Evolutionary conservation across 1,140 invertebrate genomes (phyloP).

Genomic region (Vollenhovia emeryi): DNA sequence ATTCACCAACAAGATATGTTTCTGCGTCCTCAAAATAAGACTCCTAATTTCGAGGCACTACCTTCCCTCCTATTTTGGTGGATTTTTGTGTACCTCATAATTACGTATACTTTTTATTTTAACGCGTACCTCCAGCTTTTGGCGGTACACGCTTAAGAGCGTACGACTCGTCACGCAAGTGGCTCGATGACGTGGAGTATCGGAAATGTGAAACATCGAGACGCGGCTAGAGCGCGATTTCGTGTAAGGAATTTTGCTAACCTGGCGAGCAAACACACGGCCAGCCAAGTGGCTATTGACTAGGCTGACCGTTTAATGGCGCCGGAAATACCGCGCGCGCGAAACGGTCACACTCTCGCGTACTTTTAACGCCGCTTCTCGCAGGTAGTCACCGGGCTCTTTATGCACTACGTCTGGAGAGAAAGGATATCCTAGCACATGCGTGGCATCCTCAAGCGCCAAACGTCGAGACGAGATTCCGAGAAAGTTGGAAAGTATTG

Average conservation of each 20-base stretch:
- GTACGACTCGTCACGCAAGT: not conserved
- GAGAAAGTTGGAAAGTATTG: slow-evolving; percentile 41
- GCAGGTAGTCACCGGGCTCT: slow-evolving; percentile 1
- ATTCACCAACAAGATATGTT: no score
- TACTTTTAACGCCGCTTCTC: slow-evolving; percentile 36
- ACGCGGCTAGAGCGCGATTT: slow-evolving; percentile 34
- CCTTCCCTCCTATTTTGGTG: no score
- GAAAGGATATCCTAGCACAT: slow-evolving; percentile 44
- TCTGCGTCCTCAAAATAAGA: no score
- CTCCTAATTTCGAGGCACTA: no score
- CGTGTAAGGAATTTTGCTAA: slow-evolving; percentile 70
- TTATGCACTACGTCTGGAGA: not conserved
- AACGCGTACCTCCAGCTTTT: no score
- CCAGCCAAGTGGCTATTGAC: slow-evolving; percentile 61
- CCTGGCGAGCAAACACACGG: slow-evolving; percentile 63
- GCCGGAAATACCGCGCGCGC: slow-evolving; percentile 66
- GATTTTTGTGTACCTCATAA: no score
- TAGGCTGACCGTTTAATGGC: slow-evolving; percentile 68
- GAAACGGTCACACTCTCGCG: slow-evolving; percentile 66
- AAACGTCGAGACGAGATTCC: slow-evolving; percentile 39
- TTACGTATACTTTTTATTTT: no score
- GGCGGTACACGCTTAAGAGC: no score
- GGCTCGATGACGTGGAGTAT: not conserved
- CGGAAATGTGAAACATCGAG: slow-evolving; percentile 33
- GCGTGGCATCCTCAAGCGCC: slow-evolving; percentile 11